Evolutionary conservation across 2,888 invertebrate genomes (phyloP).

Genomic region (Ametastegia equiseti): DNA sequence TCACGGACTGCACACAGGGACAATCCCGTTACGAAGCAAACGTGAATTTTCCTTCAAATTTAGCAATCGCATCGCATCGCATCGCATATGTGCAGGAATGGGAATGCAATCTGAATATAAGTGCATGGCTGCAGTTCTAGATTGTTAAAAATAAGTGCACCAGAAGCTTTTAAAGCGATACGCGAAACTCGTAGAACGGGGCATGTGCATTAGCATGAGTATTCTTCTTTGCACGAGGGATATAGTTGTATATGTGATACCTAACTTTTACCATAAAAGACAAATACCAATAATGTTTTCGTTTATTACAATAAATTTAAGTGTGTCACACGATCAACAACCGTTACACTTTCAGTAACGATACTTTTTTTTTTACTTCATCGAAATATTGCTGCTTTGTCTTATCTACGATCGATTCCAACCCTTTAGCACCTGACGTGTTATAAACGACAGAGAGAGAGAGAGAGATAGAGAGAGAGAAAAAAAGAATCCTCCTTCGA

Average conservation of each 20-base stretch:
- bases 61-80: background rate
- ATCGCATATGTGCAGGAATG: background rate
- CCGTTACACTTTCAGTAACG: background rate
- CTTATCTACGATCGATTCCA: no score
- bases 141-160: slow-evolving; percentile 24
- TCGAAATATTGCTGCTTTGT: background rate
- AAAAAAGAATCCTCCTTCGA: no score
- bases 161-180: slow-evolving; percentile 17
- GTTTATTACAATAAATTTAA: background rate
- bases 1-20: slow-evolving; percentile 45
- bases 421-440: no score
- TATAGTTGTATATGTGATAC: background rate
- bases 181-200: background rate
- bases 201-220: slow-evolving; percentile 20
- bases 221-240: slow-evolving; percentile 3
- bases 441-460: no score
- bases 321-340: background rate
- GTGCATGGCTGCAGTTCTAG: slow-evolving; percentile 20
- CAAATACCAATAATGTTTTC: background rate
- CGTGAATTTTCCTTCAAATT: slow-evolving; percentile 6
- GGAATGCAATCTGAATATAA: slow-evolving; percentile 11
- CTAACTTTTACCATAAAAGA: background rate
- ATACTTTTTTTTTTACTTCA: background rate
- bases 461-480: no score
- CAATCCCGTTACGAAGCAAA: slow-evolving; percentile 10